Base-by-base conservation (phyloP, 1,140 invertebrate genomes). In the Tetragonula clypearis region DNA sequence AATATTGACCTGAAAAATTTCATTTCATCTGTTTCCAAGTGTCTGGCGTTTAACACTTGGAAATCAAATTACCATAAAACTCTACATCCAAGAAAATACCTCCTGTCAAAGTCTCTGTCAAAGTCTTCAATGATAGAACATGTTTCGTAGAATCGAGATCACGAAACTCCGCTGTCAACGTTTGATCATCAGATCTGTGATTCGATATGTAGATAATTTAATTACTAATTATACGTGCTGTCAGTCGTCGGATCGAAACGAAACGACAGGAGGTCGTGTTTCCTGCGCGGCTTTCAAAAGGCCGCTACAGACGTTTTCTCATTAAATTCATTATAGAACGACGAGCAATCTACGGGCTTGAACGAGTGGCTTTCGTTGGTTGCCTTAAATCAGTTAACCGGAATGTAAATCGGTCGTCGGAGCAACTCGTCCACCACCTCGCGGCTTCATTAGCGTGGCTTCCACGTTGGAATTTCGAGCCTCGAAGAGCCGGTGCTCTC, bases 281-380 rank as follows among this genome's bases (percentile, higher is more conserved):
- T 77, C 17, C 30, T 41, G 23, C 23, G 11, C 14, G 30, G 30
- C 72, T 35, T 65, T 21, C 30, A n/a, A 88, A 82, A 85, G 74
- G 60, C 56, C 56, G n/a, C n/a, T 66, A 56, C 78, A 77, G 69
- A 87, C 84, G 66, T 86, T 86, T 80, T 86, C 87, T 82, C 87
- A 83, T 89, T 89, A 89, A 88, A 85, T 82, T 88, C 56, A 88
- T 89, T 88, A 86, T 83, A 88, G 62, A 79, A 68, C 76, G 79
- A 88, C 56, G 84, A 88, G 87, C 76, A 76, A 88, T 49, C 73
- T 84, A 85, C 78, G 79, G 41, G 41, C 60, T 49, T 74, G 82
- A 71, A 84, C 82, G 82, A 73, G 82, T 80, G 56, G 41, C 78
- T 85, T 75, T 85, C 69, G 69, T 56, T n/a, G 19, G 77, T 79